Evolutionary conservation across 2,888 invertebrate species (phyloP), one percentile per base, ranked within the genome.

Genomic region (Ennomos erosarius): DNA sequence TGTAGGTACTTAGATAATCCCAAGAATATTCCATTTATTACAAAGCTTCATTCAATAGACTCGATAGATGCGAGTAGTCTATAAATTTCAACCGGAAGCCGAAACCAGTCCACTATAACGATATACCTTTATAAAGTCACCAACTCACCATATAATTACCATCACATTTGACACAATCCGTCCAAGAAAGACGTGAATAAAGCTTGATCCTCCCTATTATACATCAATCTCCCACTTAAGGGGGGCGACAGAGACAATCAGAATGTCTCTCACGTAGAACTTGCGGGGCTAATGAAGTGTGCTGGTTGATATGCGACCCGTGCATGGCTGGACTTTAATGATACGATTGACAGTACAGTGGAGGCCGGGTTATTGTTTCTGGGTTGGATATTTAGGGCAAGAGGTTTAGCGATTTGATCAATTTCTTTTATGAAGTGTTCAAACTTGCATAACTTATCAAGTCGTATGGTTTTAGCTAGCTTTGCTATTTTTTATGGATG

Each of bases 331-430:
- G 67, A 70, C 77, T 76, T 85, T 90, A 90, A 90, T 88, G 89
- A 87, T 86, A 70, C 85, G 88, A 90, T 87, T 90, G 90, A 88
- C 90, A 90, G 90, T 79, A 89, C 88, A 86, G 88, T 82, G 81
- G 88, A 81, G 74, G 79, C 78, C 67, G 64, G 44, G 52, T 88
- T 84, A 90, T 91, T 90, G 90, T 90, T 89, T 87, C 84, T 81
- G 81, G 74, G 73, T 73, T 80, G 82, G 75, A 71, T 72, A 54
- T 48, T 49, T 66, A 65, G 57, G 79, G 87, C 88, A 70, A 71
- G 51, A 50, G 70, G 74, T 73, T 38, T 0, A 55, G 82, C 79
- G 83, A 8, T n/a, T 37, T 51, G 11, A 38, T 34, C 9, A 34
- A 9, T 10, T 3, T 0, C 26, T 6, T 26, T 26, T 26, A 26